These are phyloP conservation scores for Ornithoptera priamus DNA, from an alignment of 2,888 invertebrate genomes.

Conservation along the genomic window DNA sequence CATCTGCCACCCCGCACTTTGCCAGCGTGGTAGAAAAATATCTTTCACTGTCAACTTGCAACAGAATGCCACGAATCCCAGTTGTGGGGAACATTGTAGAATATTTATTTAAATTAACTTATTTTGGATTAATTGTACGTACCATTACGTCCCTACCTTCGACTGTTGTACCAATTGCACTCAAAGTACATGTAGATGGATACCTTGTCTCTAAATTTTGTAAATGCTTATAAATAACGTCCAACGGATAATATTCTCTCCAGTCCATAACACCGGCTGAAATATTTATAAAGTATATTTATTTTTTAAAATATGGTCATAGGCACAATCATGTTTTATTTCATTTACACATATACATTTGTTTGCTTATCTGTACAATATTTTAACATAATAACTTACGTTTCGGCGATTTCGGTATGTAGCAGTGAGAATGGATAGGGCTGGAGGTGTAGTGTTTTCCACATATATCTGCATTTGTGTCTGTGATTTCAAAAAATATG, in stretches of 20 bases:
- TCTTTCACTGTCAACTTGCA: too few relatives aligned
- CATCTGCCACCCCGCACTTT: too few relatives aligned
- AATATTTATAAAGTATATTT: not conserved
- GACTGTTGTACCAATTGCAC: constrained; percentile 86
- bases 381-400: constrained; percentile 1
- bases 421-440: not conserved
- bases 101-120: not conserved
- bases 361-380: not conserved
- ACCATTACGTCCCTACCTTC: constrained; percentile 88
- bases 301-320: not conserved
- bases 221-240: constrained; percentile 85
- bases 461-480: constrained; percentile 33
- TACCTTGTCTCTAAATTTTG: constrained; percentile 85
- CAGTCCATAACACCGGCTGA: constrained; percentile 81
- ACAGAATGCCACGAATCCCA: too few relatives aligned
- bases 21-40: too few relatives aligned
- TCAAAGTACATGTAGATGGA: constrained; percentile 86
- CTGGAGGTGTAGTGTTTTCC: constrained; percentile 4
- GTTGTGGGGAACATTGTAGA: too few relatives aligned
- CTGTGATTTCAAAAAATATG: constrained; percentile 52
- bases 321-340: not conserved
- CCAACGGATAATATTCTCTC: constrained; percentile 86
- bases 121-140: constrained; percentile 26
- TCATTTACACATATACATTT: not conserved
- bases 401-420: constrained; percentile 4